Evolutionary conservation across 2,797 vertebrate genomes (phyloP), one percentile per base, ranked within the genome.

Genomic region (Hipposideros larvatus): DNA sequence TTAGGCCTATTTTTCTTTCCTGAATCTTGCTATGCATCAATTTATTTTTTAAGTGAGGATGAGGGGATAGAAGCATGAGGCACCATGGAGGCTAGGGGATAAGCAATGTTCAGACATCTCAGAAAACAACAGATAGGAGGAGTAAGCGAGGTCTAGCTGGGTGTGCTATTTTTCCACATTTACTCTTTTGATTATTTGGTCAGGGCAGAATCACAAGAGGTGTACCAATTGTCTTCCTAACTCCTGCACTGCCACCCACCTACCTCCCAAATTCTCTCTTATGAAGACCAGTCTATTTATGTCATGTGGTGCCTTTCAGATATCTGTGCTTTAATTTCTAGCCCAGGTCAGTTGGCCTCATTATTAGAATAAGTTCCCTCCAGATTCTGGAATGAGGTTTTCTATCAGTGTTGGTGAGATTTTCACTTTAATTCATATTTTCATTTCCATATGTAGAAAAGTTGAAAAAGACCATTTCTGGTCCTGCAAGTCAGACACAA

Each of bases 401-500:
- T 70, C 48, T 86, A 31, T 46, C 7, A 21, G 37, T 61, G 11
- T 28, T 65, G 7, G 53, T 83, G 48, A 88, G 15, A 41, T 77
- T 80, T 92, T 77, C 9, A 57, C 90, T 48, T 83, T 59, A 18
- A 37, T 92, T 92, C 51, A 70, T 66, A 94, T 55, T 87, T 91
- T 93, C 13, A 94, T 55, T 90, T 91, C 91, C 15, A 26, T 41
- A n/a, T 5, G 3, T 63, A 68, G 31, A 34, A 21, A 86, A 66
- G 59, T 82, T 84, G 59, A 87, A 57, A 92, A 95, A 57, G 41
- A n/a, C 11, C 31, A 3, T 28, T 78, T 82, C n/a, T 55, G 53
- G 86, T 21, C 37, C 26, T 83, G 34, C 4, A 78, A 34, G 41
- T 88, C 24, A 66, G 46, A 55, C 46, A 24, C 57, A n/a, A 28